Percentiles rank a stretch among this genome's conserved stretches.
Conservation (phyloP, 2,113 vertebrate genomes). For the Lamprologus lemairii region DNA sequence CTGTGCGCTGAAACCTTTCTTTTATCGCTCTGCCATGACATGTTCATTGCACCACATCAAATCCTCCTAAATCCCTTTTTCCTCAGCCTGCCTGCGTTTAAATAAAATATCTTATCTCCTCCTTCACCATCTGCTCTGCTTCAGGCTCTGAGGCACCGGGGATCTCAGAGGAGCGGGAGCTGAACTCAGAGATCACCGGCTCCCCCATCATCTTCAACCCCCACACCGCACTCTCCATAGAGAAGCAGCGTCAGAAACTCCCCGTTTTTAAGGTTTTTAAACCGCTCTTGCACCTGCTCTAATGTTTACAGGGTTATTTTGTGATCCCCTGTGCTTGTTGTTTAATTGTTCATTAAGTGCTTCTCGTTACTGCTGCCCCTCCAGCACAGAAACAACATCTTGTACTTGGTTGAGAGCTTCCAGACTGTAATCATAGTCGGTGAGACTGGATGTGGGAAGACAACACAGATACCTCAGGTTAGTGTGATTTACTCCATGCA, state of each 20-base stretch:
- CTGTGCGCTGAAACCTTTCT: background rate
- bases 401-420: slow-evolving; percentile 91
- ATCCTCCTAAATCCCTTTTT: background rate
- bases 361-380: slow-evolving; percentile 8
- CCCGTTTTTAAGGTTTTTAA: slow-evolving; percentile 89
- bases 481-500: background rate
- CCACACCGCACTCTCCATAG: slow-evolving; percentile 87
- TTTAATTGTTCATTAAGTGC: background rate
- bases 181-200: slow-evolving; percentile 78
- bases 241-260: slow-evolving; percentile 94
- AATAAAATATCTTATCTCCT: slow-evolving; percentile 2
- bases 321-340: background rate
- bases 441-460: slow-evolving; percentile 97
- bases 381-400: slow-evolving; percentile 96
- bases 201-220: slow-evolving; percentile 87
- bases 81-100: background rate
- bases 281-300: background rate
- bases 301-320: background rate
- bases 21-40: background rate
- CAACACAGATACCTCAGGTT: slow-evolving; percentile 94
- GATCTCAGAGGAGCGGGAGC: slow-evolving; percentile 87
- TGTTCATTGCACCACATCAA: background rate
- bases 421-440: slow-evolving; percentile 95
- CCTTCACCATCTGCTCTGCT: slow-evolving; percentile 6
- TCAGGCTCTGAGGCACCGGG: slow-evolving; percentile 88